Evolutionary conservation across 1,140 invertebrate genomes (phyloP).

Genomic region (Caenorhabditis brenneri): DNA sequence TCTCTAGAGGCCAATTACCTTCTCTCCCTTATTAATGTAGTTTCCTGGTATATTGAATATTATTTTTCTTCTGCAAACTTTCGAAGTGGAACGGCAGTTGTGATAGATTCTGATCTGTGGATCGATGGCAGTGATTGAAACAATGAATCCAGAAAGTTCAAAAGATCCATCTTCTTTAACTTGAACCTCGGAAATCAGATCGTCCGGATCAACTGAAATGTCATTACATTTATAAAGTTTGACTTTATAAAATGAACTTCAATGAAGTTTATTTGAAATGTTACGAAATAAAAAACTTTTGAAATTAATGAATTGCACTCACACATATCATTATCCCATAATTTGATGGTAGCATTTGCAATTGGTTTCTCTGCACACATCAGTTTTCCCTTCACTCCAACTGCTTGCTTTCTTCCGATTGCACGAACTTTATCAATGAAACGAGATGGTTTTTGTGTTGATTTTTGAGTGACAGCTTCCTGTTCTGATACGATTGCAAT

Average conservation of each 20-base stretch:
- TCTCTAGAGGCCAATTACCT: neutral
- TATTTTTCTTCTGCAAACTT: conserved; percentile 3
- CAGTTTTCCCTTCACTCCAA: conserved; percentile 8
- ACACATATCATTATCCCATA: conserved; percentile 36
- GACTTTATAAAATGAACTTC: no score
- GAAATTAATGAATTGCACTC: neutral
- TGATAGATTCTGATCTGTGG: conserved; percentile 9
- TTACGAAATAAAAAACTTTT: no score
- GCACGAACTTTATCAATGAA: conserved; percentile 38
- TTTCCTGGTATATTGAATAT: conserved; percentile 1
- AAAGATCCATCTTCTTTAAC: neutral
- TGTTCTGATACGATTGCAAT: neutral
- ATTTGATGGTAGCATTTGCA: conserved; percentile 12
- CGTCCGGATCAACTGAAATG: conserved; percentile 17
- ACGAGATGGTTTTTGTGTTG: neutral
- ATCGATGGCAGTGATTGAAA: conserved; percentile 21
- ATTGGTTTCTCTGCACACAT: conserved; percentile 13
- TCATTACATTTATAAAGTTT: no score
- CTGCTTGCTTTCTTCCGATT: conserved; percentile 27
- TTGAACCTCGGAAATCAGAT: neutral
- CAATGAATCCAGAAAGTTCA: neutral
- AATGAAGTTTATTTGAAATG: no score
- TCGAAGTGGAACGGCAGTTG: neutral
- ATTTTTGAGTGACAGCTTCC: neutral
- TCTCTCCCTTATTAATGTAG: neutral